These are phyloP conservation scores for Camponotus vicinus DNA, from an alignment of 1,140 invertebrate genomes.

Conservation along the genomic window DNA sequence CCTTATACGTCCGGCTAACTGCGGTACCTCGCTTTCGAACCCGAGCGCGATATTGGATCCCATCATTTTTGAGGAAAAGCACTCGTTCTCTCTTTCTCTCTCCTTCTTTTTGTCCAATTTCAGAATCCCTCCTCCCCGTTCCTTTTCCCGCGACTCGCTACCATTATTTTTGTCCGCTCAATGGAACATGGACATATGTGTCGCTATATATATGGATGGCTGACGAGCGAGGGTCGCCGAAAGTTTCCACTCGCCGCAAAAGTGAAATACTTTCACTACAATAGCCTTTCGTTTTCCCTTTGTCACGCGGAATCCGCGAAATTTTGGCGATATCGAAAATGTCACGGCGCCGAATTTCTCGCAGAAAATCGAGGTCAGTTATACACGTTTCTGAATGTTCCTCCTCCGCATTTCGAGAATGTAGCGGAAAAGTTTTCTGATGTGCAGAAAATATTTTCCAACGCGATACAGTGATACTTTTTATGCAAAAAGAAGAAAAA, in stretches of 20 bases:
- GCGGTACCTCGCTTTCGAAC: slow-evolving; percentile 60
- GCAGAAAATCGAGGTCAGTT: slow-evolving; percentile 25
- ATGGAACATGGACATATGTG: slow-evolving; percentile 66
- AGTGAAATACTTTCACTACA: slow-evolving; percentile 64
- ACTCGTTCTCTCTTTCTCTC: background rate
- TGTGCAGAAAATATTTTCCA: slow-evolving; percentile 38
- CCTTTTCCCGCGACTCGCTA: background rate
- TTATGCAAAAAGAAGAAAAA: background rate
- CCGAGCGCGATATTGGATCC: slow-evolving; percentile 72
- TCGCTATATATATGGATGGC: slow-evolving; percentile 47
- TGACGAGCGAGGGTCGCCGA: slow-evolving; percentile 40
- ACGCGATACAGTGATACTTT: background rate
- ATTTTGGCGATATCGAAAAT: slow-evolving; percentile 42
- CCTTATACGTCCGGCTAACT: slow-evolving; percentile 68
- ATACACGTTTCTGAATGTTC: slow-evolving; percentile 6
- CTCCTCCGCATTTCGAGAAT: background rate
- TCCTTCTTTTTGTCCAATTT: slow-evolving; percentile 14
- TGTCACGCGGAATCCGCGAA: slow-evolving; percentile 50
- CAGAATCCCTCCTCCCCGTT: slow-evolving; percentile 28
- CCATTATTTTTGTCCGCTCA: slow-evolving; percentile 70
- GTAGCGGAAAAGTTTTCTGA: slow-evolving; percentile 34
- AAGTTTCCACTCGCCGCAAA: slow-evolving; percentile 38
- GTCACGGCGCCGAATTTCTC: background rate
- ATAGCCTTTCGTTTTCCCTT: slow-evolving; percentile 47
- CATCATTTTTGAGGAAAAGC: slow-evolving; percentile 72